Evolutionary conservation across 2,113 vertebrate genomes (phyloP).

Genomic region (Caranx melampygus): DNA sequence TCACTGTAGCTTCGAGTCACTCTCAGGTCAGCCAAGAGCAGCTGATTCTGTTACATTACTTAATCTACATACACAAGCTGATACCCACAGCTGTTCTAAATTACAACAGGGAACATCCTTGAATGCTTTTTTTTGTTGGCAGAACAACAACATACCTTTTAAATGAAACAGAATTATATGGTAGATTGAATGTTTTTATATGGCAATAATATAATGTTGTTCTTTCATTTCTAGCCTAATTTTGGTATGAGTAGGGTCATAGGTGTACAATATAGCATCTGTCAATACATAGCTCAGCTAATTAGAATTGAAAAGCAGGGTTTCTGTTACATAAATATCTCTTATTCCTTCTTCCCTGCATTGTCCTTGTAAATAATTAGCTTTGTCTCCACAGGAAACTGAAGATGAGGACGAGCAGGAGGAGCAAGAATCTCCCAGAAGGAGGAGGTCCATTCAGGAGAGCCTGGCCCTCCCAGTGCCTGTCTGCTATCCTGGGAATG

Average conservation of each 20-base stretch:
- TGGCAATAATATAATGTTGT: neutral
- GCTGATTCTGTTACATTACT: neutral
- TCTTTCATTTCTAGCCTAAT: neutral
- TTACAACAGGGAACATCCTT: neutral
- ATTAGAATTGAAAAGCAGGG: neutral
- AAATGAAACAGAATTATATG: neutral
- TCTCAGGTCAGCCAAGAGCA: constrained; percentile 72
- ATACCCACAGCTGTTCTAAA: neutral
- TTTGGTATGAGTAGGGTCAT: neutral
- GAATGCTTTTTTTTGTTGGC: neutral
- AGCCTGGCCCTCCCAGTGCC: constrained; percentile 77
- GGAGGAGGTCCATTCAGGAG: constrained; percentile 83
- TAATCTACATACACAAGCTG: neutral
- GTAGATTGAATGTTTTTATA: neutral
- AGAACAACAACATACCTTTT: neutral
- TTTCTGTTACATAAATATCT: constrained; percentile 35
- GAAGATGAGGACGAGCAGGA: constrained; percentile 75
- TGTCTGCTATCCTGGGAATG: constrained; percentile 72
- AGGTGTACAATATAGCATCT: neutral
- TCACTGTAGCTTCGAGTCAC: constrained; percentile 65
- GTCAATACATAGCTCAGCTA: neutral
- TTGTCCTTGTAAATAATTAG: constrained; percentile 60
- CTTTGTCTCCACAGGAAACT: constrained; percentile 68
- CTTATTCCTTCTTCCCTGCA: constrained; percentile 45
- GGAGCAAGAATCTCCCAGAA: constrained; percentile 76